Evolutionary conservation across 1,140 invertebrate species (phyloP), one percentile per base, ranked within the genome.

Genomic region (Brachionus plicatilis): DNA sequence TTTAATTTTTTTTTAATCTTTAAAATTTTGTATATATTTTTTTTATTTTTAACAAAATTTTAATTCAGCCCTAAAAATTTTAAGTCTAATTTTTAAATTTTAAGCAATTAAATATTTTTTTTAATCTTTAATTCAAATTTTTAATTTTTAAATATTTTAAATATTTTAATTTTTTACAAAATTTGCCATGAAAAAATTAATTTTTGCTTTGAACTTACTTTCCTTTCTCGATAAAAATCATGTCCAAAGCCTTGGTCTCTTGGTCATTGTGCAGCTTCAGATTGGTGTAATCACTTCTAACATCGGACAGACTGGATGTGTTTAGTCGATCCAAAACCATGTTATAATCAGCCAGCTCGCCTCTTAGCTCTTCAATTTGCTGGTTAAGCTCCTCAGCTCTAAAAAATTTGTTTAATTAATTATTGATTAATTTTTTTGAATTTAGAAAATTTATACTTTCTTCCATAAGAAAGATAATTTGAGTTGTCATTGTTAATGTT

Each of bases 271-370:
- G 82, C 8, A 72, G 9, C n/a, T 66, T 75, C n/a, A 72, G 33
- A 84, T 84, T 72, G 11, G 50, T 75, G 29, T 27, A 45, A 5
- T 84, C 83, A 43, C 17, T 84, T 65, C 53, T 11, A 33, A 83
- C 43, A 27, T 83, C 82, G n/a, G 83, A 72, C 12, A 84, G n/a
- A 27, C 60, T 72, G 4, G 66, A 41, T 8, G 68, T 84, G 14
- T 84, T 66, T 11, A 84, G 47, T 65, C 83, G 27, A 43, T 84
- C 83, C 17, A 84, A 47, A 41, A 84, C 83, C 68, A 66, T 84
- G 27, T 84, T 84, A 27, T 75, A 84, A 78, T 84, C 83, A 7
- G 66, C 83, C 27, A 75, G 45, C 37, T 84, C 70, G 8, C 68
- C 68, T 65, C 83, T 33, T 29, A 78, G 37, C 17, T 66, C 60